These are phyloP conservation scores for Aphidius gifuensis DNA, from an alignment of 1,140 invertebrate genomes.

Conservation along the genomic window DNA sequence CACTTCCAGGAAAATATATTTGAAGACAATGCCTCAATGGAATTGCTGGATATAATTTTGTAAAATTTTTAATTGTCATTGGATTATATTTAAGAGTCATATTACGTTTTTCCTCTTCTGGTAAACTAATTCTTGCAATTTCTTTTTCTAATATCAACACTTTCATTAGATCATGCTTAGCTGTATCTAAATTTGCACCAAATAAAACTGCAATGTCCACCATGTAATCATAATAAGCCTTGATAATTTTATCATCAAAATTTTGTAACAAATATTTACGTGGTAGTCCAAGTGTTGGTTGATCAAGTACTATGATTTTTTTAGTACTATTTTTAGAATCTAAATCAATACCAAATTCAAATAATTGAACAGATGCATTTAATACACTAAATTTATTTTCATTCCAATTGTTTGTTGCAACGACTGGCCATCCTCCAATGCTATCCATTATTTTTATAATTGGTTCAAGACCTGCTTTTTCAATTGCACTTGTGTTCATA, in stretches of 20 bases:
- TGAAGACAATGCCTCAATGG: conserved; percentile 82
- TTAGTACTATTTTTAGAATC: conserved; percentile 86
- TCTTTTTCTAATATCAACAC: conserved; percentile 89
- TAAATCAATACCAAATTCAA: conserved; percentile 82
- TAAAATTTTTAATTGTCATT: conserved; percentile 75
- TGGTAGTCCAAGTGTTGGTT: conserved; percentile 82
- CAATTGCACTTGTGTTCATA: conserved; percentile 83
- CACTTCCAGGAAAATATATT: conserved; percentile 63
- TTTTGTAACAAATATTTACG: conserved; percentile 88
- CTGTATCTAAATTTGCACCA: conserved; percentile 72
- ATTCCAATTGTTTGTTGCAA: conserved; percentile 75
- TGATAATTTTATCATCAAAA: conserved; percentile 72
- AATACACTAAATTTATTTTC: conserved; percentile 64
- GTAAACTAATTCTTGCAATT: conserved; percentile 89
- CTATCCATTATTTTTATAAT: conserved; percentile 66
- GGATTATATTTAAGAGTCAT: conserved; percentile 88
- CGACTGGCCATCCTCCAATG: conserved; percentile 86
- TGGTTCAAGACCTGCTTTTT: conserved; percentile 68
- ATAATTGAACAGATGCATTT: conserved; percentile 85
- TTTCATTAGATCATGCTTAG: conserved; percentile 71
- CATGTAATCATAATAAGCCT: conserved; percentile 80
- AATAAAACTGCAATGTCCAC: conserved; percentile 84
- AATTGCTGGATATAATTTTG: conserved; percentile 70
- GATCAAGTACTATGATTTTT: conserved; percentile 86
- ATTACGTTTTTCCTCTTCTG: conserved; percentile 86